Evolutionary conservation across 2,797 vertebrate species (phyloP).

Genomic region (Morus bassanus): DNA sequence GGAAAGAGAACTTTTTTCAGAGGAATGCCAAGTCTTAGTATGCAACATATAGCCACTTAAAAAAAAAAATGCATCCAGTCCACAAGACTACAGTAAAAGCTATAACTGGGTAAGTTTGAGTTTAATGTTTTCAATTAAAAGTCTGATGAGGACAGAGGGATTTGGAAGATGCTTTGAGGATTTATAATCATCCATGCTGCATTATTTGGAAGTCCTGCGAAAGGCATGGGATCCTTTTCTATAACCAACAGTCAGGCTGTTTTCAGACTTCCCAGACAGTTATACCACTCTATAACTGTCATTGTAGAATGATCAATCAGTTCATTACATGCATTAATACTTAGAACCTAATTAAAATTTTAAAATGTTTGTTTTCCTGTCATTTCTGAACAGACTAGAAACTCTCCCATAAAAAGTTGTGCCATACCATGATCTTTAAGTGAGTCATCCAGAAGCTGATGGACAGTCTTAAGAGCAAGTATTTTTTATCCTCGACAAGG

Average conservation of each 20-base stretch:
- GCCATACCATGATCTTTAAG: not conserved
- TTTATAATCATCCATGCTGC: not conserved
- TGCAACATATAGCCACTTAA: not conserved
- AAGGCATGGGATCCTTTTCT: not conserved
- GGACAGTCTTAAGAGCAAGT: not conserved
- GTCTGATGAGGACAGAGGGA: not conserved
- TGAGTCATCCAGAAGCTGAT: conserved; percentile 30
- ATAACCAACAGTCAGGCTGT: not conserved
- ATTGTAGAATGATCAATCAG: conserved; percentile 11
- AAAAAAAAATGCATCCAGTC: not conserved
- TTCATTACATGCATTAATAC: not conserved
- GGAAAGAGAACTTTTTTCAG: not conserved
- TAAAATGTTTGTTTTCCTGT: conserved; percentile 26
- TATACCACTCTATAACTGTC: conserved; percentile 34
- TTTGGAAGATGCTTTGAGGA: conserved; percentile 29
- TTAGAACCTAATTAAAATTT: conserved; percentile 43
- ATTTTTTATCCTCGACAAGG: not conserved
- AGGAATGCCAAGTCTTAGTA: not conserved
- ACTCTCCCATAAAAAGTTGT: conserved; percentile 38
- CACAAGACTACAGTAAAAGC: not conserved
- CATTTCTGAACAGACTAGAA: not conserved
- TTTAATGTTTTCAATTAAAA: conserved; percentile 15
- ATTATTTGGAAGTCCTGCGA: not conserved
- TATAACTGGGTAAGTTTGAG: not conserved
- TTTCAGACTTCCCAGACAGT: conserved; percentile 37